Evolutionary conservation across 53 echinoderm and acorn worm genomes (phyloP).

Genomic region (Echinarachnius parma): DNA sequence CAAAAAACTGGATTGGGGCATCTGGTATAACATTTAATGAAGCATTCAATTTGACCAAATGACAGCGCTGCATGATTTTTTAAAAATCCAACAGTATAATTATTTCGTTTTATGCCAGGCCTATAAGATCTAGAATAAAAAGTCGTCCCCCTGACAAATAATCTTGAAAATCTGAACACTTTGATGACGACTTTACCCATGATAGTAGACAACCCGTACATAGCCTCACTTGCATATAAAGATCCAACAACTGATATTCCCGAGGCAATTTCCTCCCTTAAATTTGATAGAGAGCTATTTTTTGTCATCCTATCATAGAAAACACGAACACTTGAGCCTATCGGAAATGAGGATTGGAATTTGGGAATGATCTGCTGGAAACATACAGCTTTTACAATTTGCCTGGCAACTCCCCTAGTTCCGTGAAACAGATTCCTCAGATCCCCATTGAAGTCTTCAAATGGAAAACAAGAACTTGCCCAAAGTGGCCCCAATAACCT

Average conservation of each 20-base stretch:
- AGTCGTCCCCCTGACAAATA: not conserved
- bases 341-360: not conserved
- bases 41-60: conserved; percentile 4
- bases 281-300: not conserved
- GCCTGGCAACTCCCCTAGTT: conserved; percentile 25
- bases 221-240: not conserved
- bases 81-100: not conserved
- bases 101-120: conserved; percentile 10
- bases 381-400: conserved; percentile 11
- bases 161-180: not conserved
- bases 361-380: conserved; percentile 18
- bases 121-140: conserved; percentile 4
- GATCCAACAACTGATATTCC: conserved; percentile 5
- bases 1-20: conserved; percentile 3
- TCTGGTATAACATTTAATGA: not conserved
- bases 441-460: conserved; percentile 44
- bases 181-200: conserved; percentile 1
- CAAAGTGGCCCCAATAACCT: conserved; percentile 41
- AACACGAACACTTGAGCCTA: not conserved
- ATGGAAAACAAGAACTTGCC: conserved; percentile 43
- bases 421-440: conserved; percentile 25
- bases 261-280: not conserved
- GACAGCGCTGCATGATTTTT: not conserved
- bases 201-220: not conserved
- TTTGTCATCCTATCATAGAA: not conserved